A percentile compares a stretch with the other conserved stretches of the same genome.
Evolutionary conservation across 2,113 vertebrate genomes (phyloP).

Genomic region (Megalops atlanticus): DNA sequence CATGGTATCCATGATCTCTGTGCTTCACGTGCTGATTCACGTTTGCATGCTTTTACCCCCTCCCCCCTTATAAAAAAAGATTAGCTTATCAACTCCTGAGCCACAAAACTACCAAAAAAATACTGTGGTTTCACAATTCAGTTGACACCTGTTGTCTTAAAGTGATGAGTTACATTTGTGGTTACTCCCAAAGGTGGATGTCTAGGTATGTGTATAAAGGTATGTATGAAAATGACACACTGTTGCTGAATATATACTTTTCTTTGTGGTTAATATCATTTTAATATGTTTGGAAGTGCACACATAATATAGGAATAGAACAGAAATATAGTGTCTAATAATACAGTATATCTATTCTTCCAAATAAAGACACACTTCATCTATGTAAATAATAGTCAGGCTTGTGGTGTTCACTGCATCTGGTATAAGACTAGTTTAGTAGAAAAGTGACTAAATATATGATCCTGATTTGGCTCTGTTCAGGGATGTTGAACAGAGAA

Average conservation of each 20-base stretch:
- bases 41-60: slow-evolving; percentile 33
- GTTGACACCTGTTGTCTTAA: too few relatives aligned
- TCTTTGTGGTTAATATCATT: slow-evolving; percentile 17
- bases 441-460: neutral
- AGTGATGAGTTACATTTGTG: too few relatives aligned
- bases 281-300: slow-evolving; percentile 39
- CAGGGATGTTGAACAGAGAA: neutral
- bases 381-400: too few relatives aligned
- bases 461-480: neutral
- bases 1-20: slow-evolving; percentile 84
- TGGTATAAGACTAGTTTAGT: neutral
- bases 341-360: neutral
- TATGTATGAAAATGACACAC: slow-evolving; percentile 36
- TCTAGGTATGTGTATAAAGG: slow-evolving; percentile 27
- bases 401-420: neutral
- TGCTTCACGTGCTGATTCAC: slow-evolving; percentile 14
- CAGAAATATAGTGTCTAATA: slow-evolving; percentile 18
- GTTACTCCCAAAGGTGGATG: neutral
- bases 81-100: neutral
- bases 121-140: too few relatives aligned
- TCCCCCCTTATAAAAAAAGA: neutral
- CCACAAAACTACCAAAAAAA: neutral
- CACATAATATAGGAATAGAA: slow-evolving; percentile 43
- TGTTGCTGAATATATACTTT: neutral
- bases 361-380: neutral